These are phyloP conservation scores for Drosophila oshimai DNA, from an alignment of 1,140 invertebrate species.

Conservation along the genomic window DNA sequence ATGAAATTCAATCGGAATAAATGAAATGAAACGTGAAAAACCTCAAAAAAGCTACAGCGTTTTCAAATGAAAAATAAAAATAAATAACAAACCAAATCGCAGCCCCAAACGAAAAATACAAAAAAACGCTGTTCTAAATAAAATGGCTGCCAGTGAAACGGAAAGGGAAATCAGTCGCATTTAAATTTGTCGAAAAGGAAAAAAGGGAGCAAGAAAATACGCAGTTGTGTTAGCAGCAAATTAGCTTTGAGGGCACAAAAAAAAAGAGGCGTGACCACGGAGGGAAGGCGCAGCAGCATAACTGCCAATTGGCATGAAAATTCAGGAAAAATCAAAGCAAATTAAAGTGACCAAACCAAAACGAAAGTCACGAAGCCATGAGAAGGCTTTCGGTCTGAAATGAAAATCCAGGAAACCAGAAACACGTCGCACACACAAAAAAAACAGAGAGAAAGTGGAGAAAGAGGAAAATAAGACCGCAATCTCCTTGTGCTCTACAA, in stretches of 20 bases:
- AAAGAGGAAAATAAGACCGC: constrained; percentile 2
- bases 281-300: constrained; percentile 1
- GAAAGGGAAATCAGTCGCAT: constrained; percentile 63
- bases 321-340: constrained; percentile 47
- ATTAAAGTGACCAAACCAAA: constrained; percentile 33
- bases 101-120: constrained; percentile 4
- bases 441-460: not conserved
- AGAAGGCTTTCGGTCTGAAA: constrained; percentile 9
- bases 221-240: constrained; percentile 38
- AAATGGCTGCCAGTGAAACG: constrained; percentile 48
- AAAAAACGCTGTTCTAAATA: constrained; percentile 33
- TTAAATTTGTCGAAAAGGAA: constrained; percentile 48
- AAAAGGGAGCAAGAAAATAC: not conserved
- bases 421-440: constrained; percentile 5
- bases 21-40: constrained; percentile 1
- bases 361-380: constrained; percentile 22
- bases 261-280: constrained; percentile 13
- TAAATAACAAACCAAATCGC: constrained; percentile 27
- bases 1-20: constrained; percentile 39
- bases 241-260: constrained; percentile 36
- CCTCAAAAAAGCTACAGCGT: not conserved
- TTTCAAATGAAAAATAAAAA: not conserved
- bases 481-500: constrained; percentile 44
- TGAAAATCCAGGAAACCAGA: constrained; percentile 25
- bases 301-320: constrained; percentile 60